These are phyloP conservation scores for Chymomyza caudatula DNA, from an alignment of 2,888 invertebrate species.

Conservation along the genomic window DNA sequence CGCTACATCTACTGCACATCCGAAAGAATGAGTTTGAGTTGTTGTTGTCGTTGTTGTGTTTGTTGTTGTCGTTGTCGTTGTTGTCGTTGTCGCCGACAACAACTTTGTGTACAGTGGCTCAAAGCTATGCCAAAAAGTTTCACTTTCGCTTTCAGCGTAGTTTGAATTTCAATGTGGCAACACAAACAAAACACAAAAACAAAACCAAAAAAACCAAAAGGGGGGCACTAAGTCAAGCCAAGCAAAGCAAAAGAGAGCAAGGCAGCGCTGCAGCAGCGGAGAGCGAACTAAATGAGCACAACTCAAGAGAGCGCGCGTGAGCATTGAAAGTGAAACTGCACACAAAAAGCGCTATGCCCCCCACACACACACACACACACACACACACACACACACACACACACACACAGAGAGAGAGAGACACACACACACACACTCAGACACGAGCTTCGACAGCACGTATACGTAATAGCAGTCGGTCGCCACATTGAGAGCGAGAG, in stretches of 20 bases:
- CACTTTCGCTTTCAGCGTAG: conserved; percentile 76
- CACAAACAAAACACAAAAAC: conserved; percentile 19
- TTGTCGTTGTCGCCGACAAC: neutral
- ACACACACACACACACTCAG: conserved; percentile 5
- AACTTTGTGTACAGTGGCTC: conserved; percentile 40
- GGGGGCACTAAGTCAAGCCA: conserved; percentile 68
- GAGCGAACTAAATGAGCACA: conserved; percentile 10
- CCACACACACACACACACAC: conserved; percentile 14
- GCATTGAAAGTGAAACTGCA: conserved; percentile 67
- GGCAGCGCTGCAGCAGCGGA: neutral
- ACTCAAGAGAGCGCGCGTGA: conserved; percentile 30
- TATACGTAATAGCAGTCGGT: conserved; percentile 56
- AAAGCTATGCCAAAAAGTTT: conserved; percentile 68
- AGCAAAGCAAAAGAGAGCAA: conserved; percentile 44
- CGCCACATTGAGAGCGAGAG: conserved; percentile 1
- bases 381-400: conserved; percentile 9
- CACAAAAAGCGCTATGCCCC: conserved; percentile 22
- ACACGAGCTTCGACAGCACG: conserved; percentile 14
- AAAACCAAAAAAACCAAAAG: conserved; percentile 31
- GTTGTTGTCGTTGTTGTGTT: conserved; percentile 8
- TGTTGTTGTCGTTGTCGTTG: neutral
- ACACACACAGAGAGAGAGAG: too few relatives aligned
- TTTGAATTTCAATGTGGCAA: conserved; percentile 54
- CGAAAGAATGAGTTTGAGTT: conserved; percentile 46
- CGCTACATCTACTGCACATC: conserved; percentile 18